Conservation (phyloP, 2,113 vertebrate genomes). For the Anseranas semipalmata region DNA sequence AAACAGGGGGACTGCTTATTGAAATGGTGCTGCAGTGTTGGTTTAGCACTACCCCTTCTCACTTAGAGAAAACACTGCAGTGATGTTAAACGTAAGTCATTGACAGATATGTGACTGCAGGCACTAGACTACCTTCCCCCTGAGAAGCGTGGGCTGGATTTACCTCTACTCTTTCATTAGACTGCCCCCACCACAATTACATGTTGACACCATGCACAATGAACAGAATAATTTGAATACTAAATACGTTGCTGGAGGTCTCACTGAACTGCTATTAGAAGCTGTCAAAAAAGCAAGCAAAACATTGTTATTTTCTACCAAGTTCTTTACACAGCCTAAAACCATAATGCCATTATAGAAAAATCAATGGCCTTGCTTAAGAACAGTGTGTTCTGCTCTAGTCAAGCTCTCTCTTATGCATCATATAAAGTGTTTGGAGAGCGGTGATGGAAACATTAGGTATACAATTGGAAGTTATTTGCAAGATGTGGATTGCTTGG, state of each 20-base stretch:
- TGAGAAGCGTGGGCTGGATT: background rate
- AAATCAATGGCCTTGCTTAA: background rate
- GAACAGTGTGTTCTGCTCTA: background rate
- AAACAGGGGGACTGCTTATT: background rate
- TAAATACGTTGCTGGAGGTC: slow-evolving; percentile 42
- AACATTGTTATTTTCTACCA: slow-evolving; percentile 2
- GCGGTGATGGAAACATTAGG: background rate
- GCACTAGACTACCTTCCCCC: background rate
- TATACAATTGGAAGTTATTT: fast-evolving
- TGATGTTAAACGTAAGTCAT: background rate
- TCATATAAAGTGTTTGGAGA: background rate
- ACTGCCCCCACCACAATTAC: slow-evolving; percentile 35
- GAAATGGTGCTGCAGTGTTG: background rate
- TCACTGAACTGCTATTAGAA: slow-evolving; percentile 14
- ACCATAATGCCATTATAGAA: background rate
- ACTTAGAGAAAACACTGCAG: background rate
- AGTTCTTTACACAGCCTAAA: slow-evolving; percentile 30
- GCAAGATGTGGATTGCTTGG: background rate
- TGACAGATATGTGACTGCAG: background rate
- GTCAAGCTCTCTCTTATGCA: background rate
- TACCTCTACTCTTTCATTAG: slow-evolving; percentile 27
- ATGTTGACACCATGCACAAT: background rate
- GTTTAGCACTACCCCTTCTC: background rate
- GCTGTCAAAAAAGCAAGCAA: slow-evolving; percentile 49
- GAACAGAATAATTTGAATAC: slow-evolving; percentile 29